A percentile compares a stretch with the other conserved stretches of the same genome.
phyloP scores from a whole-genome alignment of 2,797 vertebrate genomes.

The Xenentodon cancila region DNA sequence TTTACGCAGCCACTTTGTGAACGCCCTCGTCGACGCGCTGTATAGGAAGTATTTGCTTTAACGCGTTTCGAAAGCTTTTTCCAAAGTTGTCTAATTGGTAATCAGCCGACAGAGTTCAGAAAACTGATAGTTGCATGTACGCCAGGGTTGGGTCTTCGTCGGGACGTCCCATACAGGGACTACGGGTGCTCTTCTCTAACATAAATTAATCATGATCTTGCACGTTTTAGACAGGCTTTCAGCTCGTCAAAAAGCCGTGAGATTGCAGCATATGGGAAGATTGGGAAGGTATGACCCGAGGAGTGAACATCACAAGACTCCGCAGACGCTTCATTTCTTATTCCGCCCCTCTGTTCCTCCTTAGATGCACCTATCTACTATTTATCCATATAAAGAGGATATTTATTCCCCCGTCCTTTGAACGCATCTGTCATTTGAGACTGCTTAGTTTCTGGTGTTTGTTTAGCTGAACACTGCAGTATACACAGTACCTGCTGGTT shows the following conservation, averaged over 20 bases:
- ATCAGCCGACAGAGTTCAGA: conserved; percentile 4
- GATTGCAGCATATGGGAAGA: too few relatives aligned
- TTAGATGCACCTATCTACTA: not conserved
- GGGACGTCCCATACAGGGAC: conserved; percentile 66
- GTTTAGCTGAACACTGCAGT: not conserved
- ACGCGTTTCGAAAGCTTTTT: not conserved
- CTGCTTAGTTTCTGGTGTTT: not conserved
- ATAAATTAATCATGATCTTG: not conserved
- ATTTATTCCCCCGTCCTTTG: too few relatives aligned
- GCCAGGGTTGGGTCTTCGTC: conserved; percentile 4
- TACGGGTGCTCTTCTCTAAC: not conserved
- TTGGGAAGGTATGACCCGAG: conserved; percentile 19
- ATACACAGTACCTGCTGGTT: not conserved
- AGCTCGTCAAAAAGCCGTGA: too few relatives aligned
- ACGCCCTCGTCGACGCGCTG: conserved; percentile 44
- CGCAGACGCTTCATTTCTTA: fast-evolving
- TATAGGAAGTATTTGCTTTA: not conserved
- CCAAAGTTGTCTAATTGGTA: not conserved
- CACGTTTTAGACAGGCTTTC: not conserved
- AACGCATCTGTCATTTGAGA: too few relatives aligned
- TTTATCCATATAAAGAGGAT: too few relatives aligned
- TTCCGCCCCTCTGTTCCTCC: not conserved
- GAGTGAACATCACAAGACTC: conserved; percentile 30
- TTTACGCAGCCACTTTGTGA: conserved; percentile 65
- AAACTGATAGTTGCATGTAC: not conserved